Evolutionary conservation across 2,888 invertebrate species (phyloP).

Genomic region (Caprella mutica): DNA sequence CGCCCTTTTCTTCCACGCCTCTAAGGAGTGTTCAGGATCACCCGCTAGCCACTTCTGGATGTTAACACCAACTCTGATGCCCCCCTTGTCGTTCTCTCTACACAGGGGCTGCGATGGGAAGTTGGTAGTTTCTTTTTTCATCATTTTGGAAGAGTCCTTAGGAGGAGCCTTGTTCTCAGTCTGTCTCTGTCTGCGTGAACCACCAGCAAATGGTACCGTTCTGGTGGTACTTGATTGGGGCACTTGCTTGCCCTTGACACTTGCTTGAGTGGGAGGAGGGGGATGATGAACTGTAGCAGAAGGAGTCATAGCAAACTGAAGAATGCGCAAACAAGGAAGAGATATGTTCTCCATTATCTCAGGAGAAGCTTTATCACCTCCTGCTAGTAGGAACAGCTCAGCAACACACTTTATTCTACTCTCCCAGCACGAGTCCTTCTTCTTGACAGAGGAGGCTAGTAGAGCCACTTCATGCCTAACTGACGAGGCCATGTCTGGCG

Average conservation of each 20-base stretch:
- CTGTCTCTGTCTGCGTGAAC: no score
- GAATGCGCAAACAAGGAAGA: constrained; percentile 81
- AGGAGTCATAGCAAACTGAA: constrained; percentile 60
- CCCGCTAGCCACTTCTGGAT: constrained; percentile 61
- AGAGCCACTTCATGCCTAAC: constrained; percentile 82
- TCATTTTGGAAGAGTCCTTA: no score
- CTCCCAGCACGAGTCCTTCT: constrained; percentile 93
- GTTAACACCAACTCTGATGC: constrained; percentile 47
- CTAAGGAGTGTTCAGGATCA: constrained; percentile 56
- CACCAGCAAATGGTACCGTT: neutral
- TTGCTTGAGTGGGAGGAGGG: constrained; percentile 24
- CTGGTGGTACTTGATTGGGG: neutral
- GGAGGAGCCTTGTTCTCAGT: no score
- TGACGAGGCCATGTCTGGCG: constrained; percentile 58
- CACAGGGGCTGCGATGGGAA: neutral
- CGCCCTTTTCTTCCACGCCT: constrained; percentile 55
- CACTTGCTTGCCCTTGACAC: no score
- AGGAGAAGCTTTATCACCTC: constrained; percentile 51
- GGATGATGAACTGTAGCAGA: constrained; percentile 34
- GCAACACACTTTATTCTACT: constrained; percentile 58
- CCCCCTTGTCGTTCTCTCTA: constrained; percentile 6
- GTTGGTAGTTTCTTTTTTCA: no score
- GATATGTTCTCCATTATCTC: constrained; percentile 83
- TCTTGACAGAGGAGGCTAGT: constrained; percentile 73
- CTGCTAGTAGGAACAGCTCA: constrained; percentile 43